Evolutionary conservation across 2,113 vertebrate species (phyloP).

Genomic region (Phocoena phocoena): DNA sequence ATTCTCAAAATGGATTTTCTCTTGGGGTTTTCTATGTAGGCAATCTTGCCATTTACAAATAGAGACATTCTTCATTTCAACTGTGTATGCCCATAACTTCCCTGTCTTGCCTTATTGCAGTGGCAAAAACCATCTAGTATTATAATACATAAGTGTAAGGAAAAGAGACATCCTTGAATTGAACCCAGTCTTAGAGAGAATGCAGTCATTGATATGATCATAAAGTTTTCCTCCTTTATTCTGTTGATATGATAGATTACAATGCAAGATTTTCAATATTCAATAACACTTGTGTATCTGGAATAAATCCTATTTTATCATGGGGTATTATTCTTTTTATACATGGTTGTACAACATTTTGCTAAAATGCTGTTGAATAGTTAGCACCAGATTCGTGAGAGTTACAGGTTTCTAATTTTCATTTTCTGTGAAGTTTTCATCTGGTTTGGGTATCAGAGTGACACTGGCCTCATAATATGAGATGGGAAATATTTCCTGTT

Average conservation of each 20-base stretch:
- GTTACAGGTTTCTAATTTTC: not conserved
- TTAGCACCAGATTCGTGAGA: not conserved
- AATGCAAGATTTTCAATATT: no score
- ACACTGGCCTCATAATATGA: no score
- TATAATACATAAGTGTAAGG: not conserved
- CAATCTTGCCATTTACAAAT: no score
- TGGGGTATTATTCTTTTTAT: not conserved
- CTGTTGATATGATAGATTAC: no score
- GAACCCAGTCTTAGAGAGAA: not conserved
- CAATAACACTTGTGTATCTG: not conserved
- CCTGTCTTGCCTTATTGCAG: not conserved
- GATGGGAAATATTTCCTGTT: not conserved
- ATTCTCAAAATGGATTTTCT: not conserved
- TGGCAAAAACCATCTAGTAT: not conserved
- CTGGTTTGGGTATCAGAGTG: not conserved
- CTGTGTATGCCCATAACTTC: not conserved
- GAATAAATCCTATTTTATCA: not conserved
- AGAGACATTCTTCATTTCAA: not conserved
- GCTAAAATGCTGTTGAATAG: not conserved
- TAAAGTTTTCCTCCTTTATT: no score
- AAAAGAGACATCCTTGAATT: not conserved
- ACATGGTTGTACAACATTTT: not conserved
- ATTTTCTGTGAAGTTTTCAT: no score
- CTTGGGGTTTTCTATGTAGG: not conserved
- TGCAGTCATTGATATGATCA: no score